Base-by-base conservation (phyloP, 2,888 invertebrate genomes). In the Ophion ellenae region DNA sequence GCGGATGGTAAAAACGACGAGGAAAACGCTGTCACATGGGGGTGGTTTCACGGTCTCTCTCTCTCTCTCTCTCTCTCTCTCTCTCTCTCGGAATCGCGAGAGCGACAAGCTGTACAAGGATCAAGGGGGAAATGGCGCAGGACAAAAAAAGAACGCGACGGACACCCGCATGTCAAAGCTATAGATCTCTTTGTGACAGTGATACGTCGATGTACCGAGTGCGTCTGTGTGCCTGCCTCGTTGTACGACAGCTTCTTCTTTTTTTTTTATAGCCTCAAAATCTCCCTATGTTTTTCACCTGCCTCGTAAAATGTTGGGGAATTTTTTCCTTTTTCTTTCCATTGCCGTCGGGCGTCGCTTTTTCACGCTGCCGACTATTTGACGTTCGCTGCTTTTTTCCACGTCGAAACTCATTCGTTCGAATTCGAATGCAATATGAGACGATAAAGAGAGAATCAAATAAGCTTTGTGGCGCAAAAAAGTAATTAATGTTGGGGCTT, bases 1-100 rank as follows among this genome's bases (percentile, higher is more conserved):
- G 71, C 82, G 70, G 81, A 83, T 83, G 73, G 57, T 28, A 47
- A 83, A 83, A 85, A 76, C 79, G 61, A 53, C 20, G 59, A 45
- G 69, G 67, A 24, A 67, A 76, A 63, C 47, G 81, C 36, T 24
- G 40, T 24, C 14, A 59, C 24, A 73, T 40, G 69, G 59, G 47
- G 75, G 73, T 59, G 59, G 40, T 40, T 40, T 9, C 40, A 36
- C 36, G 5, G 0, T 36, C 66, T 63, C 66, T 10, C 40, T 4
- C 32, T 32, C 32, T 4, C 32, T 4, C 32, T 14, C 61, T n/a
- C 59, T 63, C 32, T 4, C 32, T 3, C 32, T 4, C 32, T 3
- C 28, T 14, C 61, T n/a, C 66, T 53, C 71, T 10, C 40, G 17
- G 9, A 78, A 45, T 45, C 77, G 47, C 32, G 24, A 28, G 67